Conservation (phyloP, 1,140 invertebrate genomes). For the Branchinecta lynchi region DNA sequence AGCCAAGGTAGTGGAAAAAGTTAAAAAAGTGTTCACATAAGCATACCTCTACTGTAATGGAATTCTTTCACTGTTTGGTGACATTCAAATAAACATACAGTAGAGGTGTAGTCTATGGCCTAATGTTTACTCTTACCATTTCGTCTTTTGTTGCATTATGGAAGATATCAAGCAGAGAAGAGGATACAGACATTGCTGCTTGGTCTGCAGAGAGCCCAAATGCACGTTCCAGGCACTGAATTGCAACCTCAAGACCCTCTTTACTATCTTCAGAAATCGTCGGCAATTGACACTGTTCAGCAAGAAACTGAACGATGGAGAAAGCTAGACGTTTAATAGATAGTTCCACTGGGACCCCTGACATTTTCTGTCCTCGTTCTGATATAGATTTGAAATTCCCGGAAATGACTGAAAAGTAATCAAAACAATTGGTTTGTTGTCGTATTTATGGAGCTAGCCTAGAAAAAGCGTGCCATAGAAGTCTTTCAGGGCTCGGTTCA, state of each 20-base stretch:
- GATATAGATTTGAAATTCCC: too few relatives aligned
- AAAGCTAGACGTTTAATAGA: slow-evolving; percentile 30
- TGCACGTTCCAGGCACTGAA: slow-evolving; percentile 68
- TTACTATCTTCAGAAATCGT: slow-evolving; percentile 41
- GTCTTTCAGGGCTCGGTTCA: too few relatives aligned
- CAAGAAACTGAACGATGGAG: slow-evolving; percentile 32
- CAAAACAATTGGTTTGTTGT: too few relatives aligned
- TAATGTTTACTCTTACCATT: slow-evolving; percentile 13
- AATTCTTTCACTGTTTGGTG: too few relatives aligned
- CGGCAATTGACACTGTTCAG: slow-evolving; percentile 29
- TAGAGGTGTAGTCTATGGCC: background rate
- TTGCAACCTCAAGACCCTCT: slow-evolving; percentile 65
- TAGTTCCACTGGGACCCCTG: background rate
- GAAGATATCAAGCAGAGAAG: slow-evolving; percentile 27
- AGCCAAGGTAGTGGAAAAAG: too few relatives aligned
- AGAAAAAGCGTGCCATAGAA: too few relatives aligned
- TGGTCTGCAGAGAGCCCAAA: slow-evolving; percentile 41
- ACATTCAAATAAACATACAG: background rate
- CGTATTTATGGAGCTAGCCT: too few relatives aligned
- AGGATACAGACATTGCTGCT: slow-evolving; percentile 24
- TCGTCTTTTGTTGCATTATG: slow-evolving; percentile 23
- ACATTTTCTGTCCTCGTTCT: background rate
- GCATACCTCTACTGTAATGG: too few relatives aligned
- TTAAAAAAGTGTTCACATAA: too few relatives aligned
- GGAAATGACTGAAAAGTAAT: too few relatives aligned